Base-by-base conservation (phyloP, 2,888 invertebrate genomes). In the Xestia xanthographa region DNA sequence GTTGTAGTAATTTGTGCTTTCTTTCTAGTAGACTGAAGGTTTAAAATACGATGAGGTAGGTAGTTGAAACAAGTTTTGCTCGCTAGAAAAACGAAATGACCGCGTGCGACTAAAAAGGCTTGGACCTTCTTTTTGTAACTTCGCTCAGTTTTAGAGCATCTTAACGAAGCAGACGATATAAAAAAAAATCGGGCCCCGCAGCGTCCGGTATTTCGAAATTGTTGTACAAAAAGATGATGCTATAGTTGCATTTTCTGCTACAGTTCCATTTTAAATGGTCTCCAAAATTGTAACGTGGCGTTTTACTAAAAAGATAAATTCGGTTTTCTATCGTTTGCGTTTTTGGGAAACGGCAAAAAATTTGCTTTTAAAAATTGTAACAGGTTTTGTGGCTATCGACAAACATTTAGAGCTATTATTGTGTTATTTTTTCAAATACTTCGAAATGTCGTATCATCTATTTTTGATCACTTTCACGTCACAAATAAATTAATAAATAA, bases 121-220 rank as follows among this genome's bases (percentile, higher is more conserved):
- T 62, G 67, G 63, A 81, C 14, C 66, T 67, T 77, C 77, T 85
- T 89, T 87, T 90, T 89, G 78, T 83, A 71, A 74, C 58, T 58
- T 72, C 72, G 79, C 69, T 83, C 79, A 86, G 88, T 89, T 89
- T 90, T 87, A 87, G 85, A 89, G 82, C 82, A 82, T 91, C 90
- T 91, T 92, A 90, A 91, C 88, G 88, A 90, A 90, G 86, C 83
- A 65, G 67, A 72, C 72, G 75, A 76, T 75, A 86, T 87, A 87
- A 84, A 84, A 84, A 84, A 85, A 84, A 84, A 83, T 65, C 41
- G 22, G 56, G 50, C 79, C 48, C 38, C 62, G 72, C 66, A 34
- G 66, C 71, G 77, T 75, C 75, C 75, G 72, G 67, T 83, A 72
- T 80, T 77, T 82, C 45, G 9, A 78, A 75, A 81, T 78, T 71